Percentiles rank a stretch among this genome's conserved stretches.
These are phyloP conservation scores for Perccottus glenii DNA, from an alignment of 2,113 vertebrate species.

Conservation along the genomic window DNA sequence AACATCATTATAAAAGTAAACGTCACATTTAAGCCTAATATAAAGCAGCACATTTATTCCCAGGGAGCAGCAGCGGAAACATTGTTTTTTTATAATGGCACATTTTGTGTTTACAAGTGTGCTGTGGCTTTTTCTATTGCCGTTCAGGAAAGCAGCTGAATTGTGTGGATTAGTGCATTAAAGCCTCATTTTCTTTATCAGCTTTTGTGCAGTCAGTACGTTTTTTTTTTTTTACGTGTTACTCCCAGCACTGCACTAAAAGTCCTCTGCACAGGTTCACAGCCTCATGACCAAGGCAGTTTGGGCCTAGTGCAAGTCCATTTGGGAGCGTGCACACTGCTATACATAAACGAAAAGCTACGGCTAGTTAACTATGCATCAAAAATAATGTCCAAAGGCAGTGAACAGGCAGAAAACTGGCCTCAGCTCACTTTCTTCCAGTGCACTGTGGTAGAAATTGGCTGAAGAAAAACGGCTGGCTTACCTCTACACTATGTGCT, in stretches of 20 bases:
- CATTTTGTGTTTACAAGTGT: conserved; percentile 67
- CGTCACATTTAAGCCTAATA: conserved; percentile 51
- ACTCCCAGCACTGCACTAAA: neutral
- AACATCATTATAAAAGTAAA: conserved; percentile 49
- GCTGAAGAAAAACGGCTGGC: conserved; percentile 39
- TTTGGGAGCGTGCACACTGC: conserved; percentile 12
- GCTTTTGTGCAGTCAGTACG: conserved; percentile 1
- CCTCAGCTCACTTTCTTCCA: conserved; percentile 15
- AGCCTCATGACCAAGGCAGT: conserved; percentile 15
- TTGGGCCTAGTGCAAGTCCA: conserved; percentile 8
- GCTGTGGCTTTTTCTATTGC: conserved; percentile 45
- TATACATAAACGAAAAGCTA: conserved; percentile 43
- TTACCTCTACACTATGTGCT: conserved; percentile 40
- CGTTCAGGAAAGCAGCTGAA: conserved; percentile 3
- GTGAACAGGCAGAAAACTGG: conserved; percentile 45
- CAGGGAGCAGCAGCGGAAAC: conserved; percentile 57
- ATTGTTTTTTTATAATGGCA: conserved; percentile 51
- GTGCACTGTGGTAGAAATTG: conserved; percentile 54
- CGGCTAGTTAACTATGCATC: conserved; percentile 44
- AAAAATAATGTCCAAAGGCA: conserved; percentile 53
- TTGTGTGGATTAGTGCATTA: neutral
- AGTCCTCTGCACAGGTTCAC: conserved; percentile 27
- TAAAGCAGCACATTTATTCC: conserved; percentile 40
- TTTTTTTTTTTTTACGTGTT: conserved; percentile 20
- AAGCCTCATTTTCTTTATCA: neutral